phyloP scores from a whole-genome alignment of 1,140 invertebrate genomes.

The Zaprionus nigranus region DNA sequence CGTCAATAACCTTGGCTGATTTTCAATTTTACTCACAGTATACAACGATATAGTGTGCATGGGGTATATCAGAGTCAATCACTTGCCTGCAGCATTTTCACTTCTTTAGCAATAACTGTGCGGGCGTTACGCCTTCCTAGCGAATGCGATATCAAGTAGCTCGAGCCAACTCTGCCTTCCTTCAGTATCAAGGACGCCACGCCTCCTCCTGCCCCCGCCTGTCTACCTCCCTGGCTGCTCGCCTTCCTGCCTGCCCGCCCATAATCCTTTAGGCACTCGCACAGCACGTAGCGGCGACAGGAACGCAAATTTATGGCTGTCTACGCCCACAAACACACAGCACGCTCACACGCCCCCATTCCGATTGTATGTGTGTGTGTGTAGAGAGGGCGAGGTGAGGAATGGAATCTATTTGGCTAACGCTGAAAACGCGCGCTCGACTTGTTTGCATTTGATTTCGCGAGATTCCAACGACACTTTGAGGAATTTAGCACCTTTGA shows the following conservation, averaged over 20 bases:
- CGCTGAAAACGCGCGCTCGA: conserved; percentile 35
- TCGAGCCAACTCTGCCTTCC: background rate
- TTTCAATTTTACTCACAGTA: background rate
- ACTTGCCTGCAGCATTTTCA: conserved; percentile 1
- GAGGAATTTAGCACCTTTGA: conserved; percentile 78
- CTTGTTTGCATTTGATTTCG: conserved; percentile 78
- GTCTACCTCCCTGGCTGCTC: conserved; percentile 5
- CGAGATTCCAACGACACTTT: conserved; percentile 70
- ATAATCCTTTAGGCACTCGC: conserved; percentile 69
- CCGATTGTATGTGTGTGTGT: background rate
- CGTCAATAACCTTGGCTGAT: background rate
- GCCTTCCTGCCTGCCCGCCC: conserved; percentile 32
- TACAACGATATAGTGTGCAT: background rate
- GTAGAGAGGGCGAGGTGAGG: too few relatives aligned
- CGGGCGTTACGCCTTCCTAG: conserved; percentile 26
- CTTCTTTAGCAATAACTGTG: conserved; percentile 35
- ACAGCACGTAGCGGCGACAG: conserved; percentile 60
- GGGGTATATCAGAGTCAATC: conserved; percentile 32
- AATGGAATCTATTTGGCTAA: conserved; percentile 17
- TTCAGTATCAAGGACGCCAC: conserved; percentile 19
- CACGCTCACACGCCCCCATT: conserved; percentile 8
- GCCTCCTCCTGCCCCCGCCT: conserved; percentile 3
- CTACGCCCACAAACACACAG: conserved; percentile 37
- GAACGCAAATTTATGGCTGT: conserved; percentile 68
- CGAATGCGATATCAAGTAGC: conserved; percentile 30